These are phyloP conservation scores for Neomicropteryx cornuta DNA, from an alignment of 1,140 invertebrate species.

Conservation along the genomic window DNA sequence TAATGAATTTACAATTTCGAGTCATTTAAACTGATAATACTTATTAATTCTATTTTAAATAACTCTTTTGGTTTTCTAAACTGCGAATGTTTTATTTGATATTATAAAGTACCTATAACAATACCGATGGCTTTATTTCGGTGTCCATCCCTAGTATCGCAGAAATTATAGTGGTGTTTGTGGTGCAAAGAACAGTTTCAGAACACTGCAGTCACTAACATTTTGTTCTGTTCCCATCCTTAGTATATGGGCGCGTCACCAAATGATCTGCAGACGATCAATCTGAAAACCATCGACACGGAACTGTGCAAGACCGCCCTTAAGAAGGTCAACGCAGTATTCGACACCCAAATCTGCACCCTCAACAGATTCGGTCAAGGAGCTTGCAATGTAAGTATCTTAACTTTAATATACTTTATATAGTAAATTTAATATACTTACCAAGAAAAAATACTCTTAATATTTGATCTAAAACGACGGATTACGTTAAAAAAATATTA, in stretches of 20 bases:
- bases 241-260: slow-evolving; percentile 43
- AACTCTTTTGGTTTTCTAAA: background rate
- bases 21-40: background rate
- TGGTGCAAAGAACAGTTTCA: background rate
- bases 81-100: background rate
- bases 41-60: background rate
- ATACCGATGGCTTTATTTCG: background rate
- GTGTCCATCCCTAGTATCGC: background rate
- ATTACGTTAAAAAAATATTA: slow-evolving; percentile 4
- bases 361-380: slow-evolving; percentile 45
- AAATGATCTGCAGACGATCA: slow-evolving; percentile 43
- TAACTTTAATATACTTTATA: background rate
- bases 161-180: background rate
- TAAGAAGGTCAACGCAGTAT: slow-evolving; percentile 24
- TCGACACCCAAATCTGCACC: slow-evolving; percentile 44
- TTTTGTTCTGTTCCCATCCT: slow-evolving; percentile 5
- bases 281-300: slow-evolving; percentile 39
- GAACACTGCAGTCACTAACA: background rate
- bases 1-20: background rate
- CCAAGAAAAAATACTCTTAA: background rate
- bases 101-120: background rate
- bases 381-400: slow-evolving; percentile 42
- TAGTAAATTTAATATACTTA: background rate
- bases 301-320: slow-evolving; percentile 36
- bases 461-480: background rate